phyloP scores from a whole-genome alignment of 1,140 invertebrate species.

The Pinna nobilis region DNA sequence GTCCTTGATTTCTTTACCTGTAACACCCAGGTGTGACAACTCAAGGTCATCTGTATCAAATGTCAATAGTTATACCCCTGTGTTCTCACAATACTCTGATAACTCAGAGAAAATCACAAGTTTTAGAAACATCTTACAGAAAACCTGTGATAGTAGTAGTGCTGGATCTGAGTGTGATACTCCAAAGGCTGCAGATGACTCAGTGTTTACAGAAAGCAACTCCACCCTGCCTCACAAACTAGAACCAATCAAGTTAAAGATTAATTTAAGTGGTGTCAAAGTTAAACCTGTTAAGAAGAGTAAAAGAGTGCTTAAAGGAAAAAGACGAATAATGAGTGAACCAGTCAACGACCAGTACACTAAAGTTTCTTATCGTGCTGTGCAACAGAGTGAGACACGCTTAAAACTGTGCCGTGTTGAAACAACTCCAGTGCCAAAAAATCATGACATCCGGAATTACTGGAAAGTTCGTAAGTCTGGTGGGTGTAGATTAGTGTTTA shows the following conservation, averaged over 20 bases:
- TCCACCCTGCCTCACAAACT: background rate
- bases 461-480: constrained; percentile 51
- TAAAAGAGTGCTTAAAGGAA: constrained; percentile 7
- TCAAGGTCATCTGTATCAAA: too few relatives aligned
- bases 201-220: background rate
- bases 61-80: too few relatives aligned
- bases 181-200: background rate
- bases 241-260: constrained; percentile 27
- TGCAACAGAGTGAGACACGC: constrained; percentile 40
- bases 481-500: constrained; percentile 47
- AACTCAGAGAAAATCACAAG: too few relatives aligned
- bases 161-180: background rate
- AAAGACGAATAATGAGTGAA: constrained; percentile 2
- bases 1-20: too few relatives aligned
- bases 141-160: too few relatives aligned
- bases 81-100: too few relatives aligned
- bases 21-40: too few relatives aligned
- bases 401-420: constrained; percentile 38
- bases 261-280: constrained; percentile 18
- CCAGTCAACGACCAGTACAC: too few relatives aligned
- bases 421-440: constrained; percentile 36
- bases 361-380: constrained; percentile 12
- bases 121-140: too few relatives aligned
- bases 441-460: constrained; percentile 39
- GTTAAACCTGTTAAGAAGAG: background rate